phyloP scores from a whole-genome alignment of 2,113 vertebrate genomes.

The Coryphaenoides rupestris region DNA sequence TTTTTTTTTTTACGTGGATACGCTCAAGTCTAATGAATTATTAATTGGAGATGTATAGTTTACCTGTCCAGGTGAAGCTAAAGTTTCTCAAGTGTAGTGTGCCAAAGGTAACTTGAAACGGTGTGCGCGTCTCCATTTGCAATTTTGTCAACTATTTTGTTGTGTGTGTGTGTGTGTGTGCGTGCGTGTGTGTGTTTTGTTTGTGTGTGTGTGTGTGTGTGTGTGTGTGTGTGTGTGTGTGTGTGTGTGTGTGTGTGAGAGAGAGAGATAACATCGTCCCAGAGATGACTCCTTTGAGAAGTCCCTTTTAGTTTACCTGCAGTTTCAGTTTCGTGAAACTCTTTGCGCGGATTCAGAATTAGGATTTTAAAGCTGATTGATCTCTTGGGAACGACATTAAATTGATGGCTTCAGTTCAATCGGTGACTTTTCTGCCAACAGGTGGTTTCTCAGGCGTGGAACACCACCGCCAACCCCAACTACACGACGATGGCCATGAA shows the following conservation, averaged over 20 bases:
- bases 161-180: too few relatives aligned
- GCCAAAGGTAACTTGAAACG: constrained; percentile 54
- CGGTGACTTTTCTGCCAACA: constrained; percentile 25
- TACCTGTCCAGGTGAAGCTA: constrained; percentile 46
- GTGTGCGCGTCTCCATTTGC: background rate
- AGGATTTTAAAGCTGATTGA: too few relatives aligned
- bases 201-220: background rate
- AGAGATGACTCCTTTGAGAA: too few relatives aligned
- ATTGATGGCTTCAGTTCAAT: background rate
- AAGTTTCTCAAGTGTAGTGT: constrained; percentile 54
- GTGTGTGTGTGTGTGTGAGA: too few relatives aligned
- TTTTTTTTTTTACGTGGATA: background rate
- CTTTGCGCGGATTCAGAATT: too few relatives aligned
- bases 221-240: too few relatives aligned
- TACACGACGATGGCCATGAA: constrained; percentile 48
- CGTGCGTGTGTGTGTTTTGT: too few relatives aligned
- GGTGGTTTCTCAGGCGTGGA: constrained; percentile 49
- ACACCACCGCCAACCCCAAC: constrained; percentile 34
- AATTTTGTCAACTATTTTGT: background rate
- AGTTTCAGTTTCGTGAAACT: too few relatives aligned
- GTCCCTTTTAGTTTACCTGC: too few relatives aligned
- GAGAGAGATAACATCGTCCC: too few relatives aligned
- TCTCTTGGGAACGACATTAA: too few relatives aligned
- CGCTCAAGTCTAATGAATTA: constrained; percentile 31
- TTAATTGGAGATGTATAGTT: constrained; percentile 58